Percentiles rank a stretch among this genome's conserved stretches.
These are phyloP conservation scores for Chrysopilus asiliformis DNA, from an alignment of 2,888 invertebrate species.

Conservation along the genomic window DNA sequence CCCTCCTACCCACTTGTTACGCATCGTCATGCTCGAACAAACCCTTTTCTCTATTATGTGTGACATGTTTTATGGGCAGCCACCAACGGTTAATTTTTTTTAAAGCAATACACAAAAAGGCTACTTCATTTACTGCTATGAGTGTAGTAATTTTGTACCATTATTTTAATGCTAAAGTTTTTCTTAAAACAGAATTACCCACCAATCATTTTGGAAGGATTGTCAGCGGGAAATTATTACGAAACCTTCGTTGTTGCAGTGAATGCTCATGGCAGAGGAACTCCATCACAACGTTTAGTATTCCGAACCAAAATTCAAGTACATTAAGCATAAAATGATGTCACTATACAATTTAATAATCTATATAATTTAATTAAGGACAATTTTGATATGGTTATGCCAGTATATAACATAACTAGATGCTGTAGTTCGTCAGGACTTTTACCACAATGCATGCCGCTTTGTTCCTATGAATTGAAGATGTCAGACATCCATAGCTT, in stretches of 20 bases:
- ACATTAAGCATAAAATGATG: conserved; percentile 8
- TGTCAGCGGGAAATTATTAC: conserved; percentile 61
- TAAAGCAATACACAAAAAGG: too few species aligned
- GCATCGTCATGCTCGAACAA: too few species aligned
- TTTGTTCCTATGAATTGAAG: conserved; percentile 70
- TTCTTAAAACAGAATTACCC: conserved; percentile 35
- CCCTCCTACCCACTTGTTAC: too few species aligned
- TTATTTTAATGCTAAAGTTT: too few species aligned
- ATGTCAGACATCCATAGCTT: conserved; percentile 64
- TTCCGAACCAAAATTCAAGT: conserved; percentile 50
- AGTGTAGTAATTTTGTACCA: too few species aligned
- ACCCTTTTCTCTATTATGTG: too few species aligned
- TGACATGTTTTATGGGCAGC: too few species aligned
- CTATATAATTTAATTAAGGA: too few species aligned
- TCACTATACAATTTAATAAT: too few species aligned
- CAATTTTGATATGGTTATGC: conserved; percentile 31
- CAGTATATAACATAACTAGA: conserved; percentile 61
- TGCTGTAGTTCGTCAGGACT: conserved; percentile 59
- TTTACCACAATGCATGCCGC: conserved; percentile 48
- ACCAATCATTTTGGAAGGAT: conserved; percentile 60
- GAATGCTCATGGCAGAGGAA: conserved; percentile 66
- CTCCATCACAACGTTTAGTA: conserved; percentile 59
- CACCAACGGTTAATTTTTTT: too few species aligned
- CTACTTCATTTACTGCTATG: too few species aligned
- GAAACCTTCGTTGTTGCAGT: conserved; percentile 69